These are phyloP conservation scores for Gonocerus acuteangulatus DNA, from an alignment of 2,888 invertebrate species.

Conservation along the genomic window DNA sequence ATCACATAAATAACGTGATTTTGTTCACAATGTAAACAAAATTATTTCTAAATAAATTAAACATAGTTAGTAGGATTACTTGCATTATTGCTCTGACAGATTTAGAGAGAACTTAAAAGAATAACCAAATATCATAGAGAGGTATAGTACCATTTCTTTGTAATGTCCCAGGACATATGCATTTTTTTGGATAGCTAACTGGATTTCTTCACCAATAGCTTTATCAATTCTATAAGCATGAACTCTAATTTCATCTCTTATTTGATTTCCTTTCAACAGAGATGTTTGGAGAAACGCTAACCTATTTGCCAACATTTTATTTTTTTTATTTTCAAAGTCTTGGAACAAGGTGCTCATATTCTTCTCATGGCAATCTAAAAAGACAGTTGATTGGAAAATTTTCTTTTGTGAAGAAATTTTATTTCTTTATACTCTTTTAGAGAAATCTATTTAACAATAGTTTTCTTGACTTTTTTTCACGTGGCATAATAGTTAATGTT, in stretches of 20 bases:
- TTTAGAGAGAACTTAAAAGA: no score
- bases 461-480: no score
- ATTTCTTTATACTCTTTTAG: no score
- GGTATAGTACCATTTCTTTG: background rate
- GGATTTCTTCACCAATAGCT: background rate
- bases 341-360: background rate
- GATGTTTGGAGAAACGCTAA: background rate
- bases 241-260: constrained; percentile 5
- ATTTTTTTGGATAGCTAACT: background rate
- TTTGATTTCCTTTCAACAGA: constrained; percentile 7
- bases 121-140: no score
- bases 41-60: no score
- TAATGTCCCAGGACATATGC: background rate
- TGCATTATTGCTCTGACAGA: no score
- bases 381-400: no score
- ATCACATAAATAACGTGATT: no score
- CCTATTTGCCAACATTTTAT: constrained; percentile 8
- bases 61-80: no score
- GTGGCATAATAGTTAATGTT: no score
- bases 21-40: no score
- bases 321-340: background rate
- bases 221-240: background rate
- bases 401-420: background rate
- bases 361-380: background rate
- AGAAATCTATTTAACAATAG: no score